Conservation (phyloP, 2,113 vertebrate species). For the Pterophyllum scalare region DNA sequence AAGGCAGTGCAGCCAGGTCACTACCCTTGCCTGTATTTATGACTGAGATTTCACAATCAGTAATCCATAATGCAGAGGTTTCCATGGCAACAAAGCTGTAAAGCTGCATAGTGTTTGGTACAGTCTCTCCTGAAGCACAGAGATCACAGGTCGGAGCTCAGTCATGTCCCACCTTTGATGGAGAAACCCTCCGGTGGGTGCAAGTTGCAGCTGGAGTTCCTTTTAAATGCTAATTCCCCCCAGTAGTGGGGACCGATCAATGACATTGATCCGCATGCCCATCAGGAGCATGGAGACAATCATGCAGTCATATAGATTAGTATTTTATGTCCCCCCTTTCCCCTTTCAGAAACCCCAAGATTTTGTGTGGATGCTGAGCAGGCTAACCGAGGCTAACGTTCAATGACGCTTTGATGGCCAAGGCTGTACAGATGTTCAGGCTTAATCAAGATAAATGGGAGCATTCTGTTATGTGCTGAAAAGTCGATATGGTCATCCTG, state of each 20-base stretch:
- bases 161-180: slow-evolving; percentile 32
- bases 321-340: background rate
- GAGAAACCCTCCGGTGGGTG: slow-evolving; percentile 13
- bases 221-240: slow-evolving; percentile 55
- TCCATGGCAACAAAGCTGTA: slow-evolving; percentile 22
- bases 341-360: background rate
- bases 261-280: slow-evolving; percentile 44
- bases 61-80: slow-evolving; percentile 8
- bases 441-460: slow-evolving; percentile 62
- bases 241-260: slow-evolving; percentile 35
- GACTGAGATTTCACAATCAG: slow-evolving; percentile 21
- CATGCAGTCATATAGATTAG: slow-evolving; percentile 11
- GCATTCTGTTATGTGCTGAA: slow-evolving; percentile 6
- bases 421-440: slow-evolving; percentile 33
- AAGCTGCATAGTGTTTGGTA: background rate
- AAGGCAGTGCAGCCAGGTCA: background rate
- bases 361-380: slow-evolving; percentile 7
- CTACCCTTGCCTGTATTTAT: slow-evolving; percentile 2
- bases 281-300: slow-evolving; percentile 25
- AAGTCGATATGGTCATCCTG: slow-evolving; percentile 38
- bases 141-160: slow-evolving; percentile 35
- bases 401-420: slow-evolving; percentile 18
- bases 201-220: slow-evolving; percentile 7
- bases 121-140: background rate
- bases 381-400: background rate